Conservation (phyloP, 2,113 vertebrate species). For the Psilopogon haemacephalus region DNA sequence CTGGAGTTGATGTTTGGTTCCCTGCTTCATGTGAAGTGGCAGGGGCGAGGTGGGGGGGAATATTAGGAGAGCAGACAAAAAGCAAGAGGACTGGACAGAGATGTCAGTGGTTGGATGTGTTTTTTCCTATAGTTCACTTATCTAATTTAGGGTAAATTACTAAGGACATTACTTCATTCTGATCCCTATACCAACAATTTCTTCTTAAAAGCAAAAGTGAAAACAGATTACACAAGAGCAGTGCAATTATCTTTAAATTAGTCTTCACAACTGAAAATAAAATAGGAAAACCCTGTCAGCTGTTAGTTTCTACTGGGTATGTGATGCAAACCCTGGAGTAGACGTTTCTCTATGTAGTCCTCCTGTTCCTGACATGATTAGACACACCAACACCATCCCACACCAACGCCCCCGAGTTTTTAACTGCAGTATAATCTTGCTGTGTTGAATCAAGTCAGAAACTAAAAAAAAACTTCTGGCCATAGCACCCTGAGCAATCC, state of each 20-base stretch:
- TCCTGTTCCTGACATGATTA: not conserved
- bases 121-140: constrained; percentile 5
- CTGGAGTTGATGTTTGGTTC: not conserved
- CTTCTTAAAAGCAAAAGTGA: constrained; percentile 6
- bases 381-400: rapidly evolving
- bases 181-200: not conserved
- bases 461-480: not conserved
- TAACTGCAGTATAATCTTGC: not conserved
- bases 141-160: constrained; percentile 15
- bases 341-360: not conserved
- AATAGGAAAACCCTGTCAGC: not conserved
- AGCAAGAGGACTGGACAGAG: not conserved
- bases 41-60: not conserved
- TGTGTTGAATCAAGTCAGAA: constrained; percentile 21
- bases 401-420: not conserved
- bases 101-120: not conserved
- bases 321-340: not conserved
- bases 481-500: not conserved
- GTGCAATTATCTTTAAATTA: not conserved
- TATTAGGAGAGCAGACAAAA: not conserved
- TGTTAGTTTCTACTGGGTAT: not conserved
- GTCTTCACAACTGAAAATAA: not conserved
- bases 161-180: not conserved
- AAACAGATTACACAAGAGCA: not conserved
- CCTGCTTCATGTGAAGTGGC: not conserved